Base-by-base conservation (phyloP, 2,888 invertebrate genomes). In the Teleogryllus oceanicus region DNA sequence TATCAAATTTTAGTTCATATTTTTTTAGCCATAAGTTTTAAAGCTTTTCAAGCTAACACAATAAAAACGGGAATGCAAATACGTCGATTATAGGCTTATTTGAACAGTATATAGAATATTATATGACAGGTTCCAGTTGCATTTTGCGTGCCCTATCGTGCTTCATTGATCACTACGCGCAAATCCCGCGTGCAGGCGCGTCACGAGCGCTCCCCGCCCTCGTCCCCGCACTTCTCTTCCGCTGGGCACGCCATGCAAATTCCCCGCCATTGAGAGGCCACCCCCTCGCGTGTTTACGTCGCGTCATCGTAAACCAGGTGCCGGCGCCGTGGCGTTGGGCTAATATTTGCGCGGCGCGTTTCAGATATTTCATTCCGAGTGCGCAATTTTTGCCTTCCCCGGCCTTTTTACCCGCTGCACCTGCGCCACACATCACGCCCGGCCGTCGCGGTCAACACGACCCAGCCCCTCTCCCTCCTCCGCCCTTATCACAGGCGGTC, bases 111-210 rank as follows among this genome's bases (percentile, higher is more conserved):
- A 37, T 37, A 37, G 37, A 37, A 37, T 37, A 37, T 37, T 37
- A 37, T 37, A 37, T 37, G 37, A 37, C 62, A 62, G 13, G 62
- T 62, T 62, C 62, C 62, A 18, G 4, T 18, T 16, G 62, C 62
- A 62, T 13, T 21, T 62, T 62, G 16, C 62, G 62, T 62, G 62
- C 62, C 62, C 13, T 62, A 62, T 62, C 62, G 62, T 62, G 62
- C n/a, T n/a, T 62, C 62, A 62, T 62, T 62, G 62, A 62, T n/a
- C 62, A 62, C 62, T 62, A n/a, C 62, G 62, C n/a, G 62, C 62
- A 62, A 62, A 62, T n/a, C 62, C 62, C 16, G 62, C 62, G 62
- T 62, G 11, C 5, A 37, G 16, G 62, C 16, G n/a, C 13, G n/a
- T n/a, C 62, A 62, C 4, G 37, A 37, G 37, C 37, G 37, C 37